Evolutionary conservation across 2,113 vertebrate species (phyloP).

Genomic region (Neolamprologus longior): DNA sequence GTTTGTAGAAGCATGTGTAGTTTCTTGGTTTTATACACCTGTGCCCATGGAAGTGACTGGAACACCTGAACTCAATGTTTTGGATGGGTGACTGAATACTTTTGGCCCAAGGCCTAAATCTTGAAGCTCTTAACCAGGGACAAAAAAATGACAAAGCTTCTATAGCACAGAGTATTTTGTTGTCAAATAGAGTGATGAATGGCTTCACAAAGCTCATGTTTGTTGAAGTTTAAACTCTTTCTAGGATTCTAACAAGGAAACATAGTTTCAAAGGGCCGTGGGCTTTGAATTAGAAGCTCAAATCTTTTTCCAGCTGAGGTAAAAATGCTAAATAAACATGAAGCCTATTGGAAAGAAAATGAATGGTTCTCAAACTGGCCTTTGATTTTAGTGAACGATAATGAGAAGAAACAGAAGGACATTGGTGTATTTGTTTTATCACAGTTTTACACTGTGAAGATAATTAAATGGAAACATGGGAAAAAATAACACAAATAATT

Average conservation of each 20-base stretch:
- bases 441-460: not conserved
- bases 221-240: not conserved
- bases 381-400: not conserved
- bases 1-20: not conserved
- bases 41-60: not conserved
- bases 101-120: not conserved
- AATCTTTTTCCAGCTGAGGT: not conserved
- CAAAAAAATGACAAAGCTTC: not conserved
- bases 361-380: not conserved
- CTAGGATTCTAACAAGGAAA: not conserved
- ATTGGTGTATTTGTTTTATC: not conserved
- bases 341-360: not conserved
- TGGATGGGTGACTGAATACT: not conserved
- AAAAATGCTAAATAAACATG: not conserved
- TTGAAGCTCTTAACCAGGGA: not conserved
- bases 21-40: not conserved
- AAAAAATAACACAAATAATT: not conserved
- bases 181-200: not conserved
- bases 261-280: not conserved
- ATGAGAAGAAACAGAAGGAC: not conserved
- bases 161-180: not conserved
- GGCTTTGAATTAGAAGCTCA: not conserved
- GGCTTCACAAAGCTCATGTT: not conserved
- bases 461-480: accelerated
- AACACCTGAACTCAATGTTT: not conserved